Evolutionary conservation across 2,797 vertebrate genomes (phyloP), one percentile per base, ranked within the genome.

Genomic region (Alca torda): DNA sequence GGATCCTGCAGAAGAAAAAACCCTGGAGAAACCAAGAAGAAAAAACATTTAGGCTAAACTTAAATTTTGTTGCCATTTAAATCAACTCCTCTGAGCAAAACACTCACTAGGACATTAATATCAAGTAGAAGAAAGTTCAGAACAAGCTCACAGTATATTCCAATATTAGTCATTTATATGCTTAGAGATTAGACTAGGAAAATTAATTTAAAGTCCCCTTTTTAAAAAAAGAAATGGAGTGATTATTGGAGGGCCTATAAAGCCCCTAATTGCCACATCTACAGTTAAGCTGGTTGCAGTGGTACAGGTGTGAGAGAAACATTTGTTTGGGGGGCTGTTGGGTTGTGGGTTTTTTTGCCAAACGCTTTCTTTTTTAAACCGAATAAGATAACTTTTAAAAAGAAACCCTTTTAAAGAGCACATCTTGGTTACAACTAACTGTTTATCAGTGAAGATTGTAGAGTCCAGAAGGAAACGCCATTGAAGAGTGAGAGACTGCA

Each of bases 141-240:
- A 93, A 74, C 13, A 74, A 80, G 16, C 2, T 87, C 20, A 45
- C 8, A 48, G 20, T 33, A 28, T n/a, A 68, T 74, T 77, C 23
- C 9, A 69, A 5, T 51, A 64, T 12, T 23, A 48, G 7, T n/a
- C 13, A 24, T 61, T 77, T 31, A 24, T 18, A 20, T 4, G 4
- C 4, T 57, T 61, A 67, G 20, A 76, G 16, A 56, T 78, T 43
- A 50, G n/a, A 82, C 7, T 5, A 61, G 13, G 10, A 84, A 95
- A 84, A 65, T 7, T 60, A 51, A 28, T 31, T 30, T n/a, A 2
- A 82, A 69, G 9, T 37, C 3, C 5, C 2, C 24, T 53, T 74
- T 41, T 23, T 18, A 3, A 2, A 43, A n/a, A n/a, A 57, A n/a
- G n/a, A 12, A 14, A 24, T 3, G 1, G 13, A 35, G 5, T 16